Conservation (phyloP, 2,797 vertebrate species). For the Cuculus canorus region DNA sequence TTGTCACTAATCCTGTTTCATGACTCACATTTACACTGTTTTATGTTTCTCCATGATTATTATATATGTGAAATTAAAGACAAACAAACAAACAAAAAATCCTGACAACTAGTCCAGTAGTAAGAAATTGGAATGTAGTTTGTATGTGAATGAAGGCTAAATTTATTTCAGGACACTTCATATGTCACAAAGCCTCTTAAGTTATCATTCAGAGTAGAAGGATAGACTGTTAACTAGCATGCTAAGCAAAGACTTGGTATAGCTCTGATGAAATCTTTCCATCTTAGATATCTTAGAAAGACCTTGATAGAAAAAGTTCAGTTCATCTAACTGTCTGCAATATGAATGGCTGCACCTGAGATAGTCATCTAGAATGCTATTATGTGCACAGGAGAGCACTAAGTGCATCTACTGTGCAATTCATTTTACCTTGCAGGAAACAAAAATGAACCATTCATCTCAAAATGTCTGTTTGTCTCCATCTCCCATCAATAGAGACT, state of each 20-base stretch:
- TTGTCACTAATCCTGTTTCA: background rate
- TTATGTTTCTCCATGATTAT: background rate
- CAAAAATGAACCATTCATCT: background rate
- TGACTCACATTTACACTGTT: background rate
- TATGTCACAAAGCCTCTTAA: background rate
- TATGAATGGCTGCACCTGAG: background rate
- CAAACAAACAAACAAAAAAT: background rate
- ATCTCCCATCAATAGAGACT: background rate
- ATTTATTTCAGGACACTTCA: background rate
- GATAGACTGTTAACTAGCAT: background rate
- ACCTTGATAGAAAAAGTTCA: background rate
- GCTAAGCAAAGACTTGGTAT: background rate
- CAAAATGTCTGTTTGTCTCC: background rate
- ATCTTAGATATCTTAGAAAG: background rate
- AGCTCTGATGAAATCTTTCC: background rate
- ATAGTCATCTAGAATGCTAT: background rate
- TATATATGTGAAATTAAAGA: background rate
- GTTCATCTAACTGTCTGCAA: background rate
- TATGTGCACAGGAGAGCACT: background rate
- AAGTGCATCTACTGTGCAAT: background rate
- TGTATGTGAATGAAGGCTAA: background rate
- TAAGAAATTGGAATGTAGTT: background rate
- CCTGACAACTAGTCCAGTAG: fast-evolving
- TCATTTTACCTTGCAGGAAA: background rate
- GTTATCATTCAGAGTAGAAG: background rate